Conservation (phyloP, 2,113 vertebrate species). For the Pelmatolapia mariae region DNA sequence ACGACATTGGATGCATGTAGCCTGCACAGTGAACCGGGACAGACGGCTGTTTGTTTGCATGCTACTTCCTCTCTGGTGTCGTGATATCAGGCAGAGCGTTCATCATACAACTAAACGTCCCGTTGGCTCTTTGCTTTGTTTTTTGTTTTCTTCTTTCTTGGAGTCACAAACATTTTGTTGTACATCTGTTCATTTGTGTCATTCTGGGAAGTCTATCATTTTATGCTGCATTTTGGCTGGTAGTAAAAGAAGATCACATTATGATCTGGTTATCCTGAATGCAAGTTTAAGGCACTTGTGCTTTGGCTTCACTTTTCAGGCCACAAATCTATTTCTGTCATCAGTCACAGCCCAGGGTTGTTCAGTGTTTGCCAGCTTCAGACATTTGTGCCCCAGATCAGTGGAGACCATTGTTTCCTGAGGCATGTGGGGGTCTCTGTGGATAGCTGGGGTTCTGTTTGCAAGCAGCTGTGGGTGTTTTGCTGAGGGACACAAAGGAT, state of each 20-base stretch:
- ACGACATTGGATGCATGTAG: accelerated
- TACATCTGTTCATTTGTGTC: not conserved
- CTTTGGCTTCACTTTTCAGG: not conserved
- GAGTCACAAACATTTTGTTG: not conserved
- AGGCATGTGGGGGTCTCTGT: not conserved
- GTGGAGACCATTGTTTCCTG: not conserved
- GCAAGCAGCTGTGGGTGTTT: not conserved
- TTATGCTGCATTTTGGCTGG: not conserved
- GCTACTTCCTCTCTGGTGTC: not conserved
- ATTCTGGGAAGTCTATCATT: not conserved
- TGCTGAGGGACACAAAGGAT: not conserved
- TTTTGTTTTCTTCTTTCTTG: not conserved
- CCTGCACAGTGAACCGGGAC: not conserved
- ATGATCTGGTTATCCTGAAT: not conserved
- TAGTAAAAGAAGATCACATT: not conserved
- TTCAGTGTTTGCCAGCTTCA: not conserved
- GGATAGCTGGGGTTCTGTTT: not conserved
- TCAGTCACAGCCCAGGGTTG: not conserved
- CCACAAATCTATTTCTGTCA: not conserved
- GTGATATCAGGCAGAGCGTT: accelerated
- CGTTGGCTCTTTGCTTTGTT: accelerated
- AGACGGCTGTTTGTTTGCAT: not conserved
- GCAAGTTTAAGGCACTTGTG: not conserved
- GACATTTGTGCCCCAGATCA: not conserved
- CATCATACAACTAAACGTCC: not conserved